These are phyloP conservation scores for Meandrina meandrites DNA, from an alignment of 92 coral and sea anemone genomes.

Conservation along the genomic window DNA sequence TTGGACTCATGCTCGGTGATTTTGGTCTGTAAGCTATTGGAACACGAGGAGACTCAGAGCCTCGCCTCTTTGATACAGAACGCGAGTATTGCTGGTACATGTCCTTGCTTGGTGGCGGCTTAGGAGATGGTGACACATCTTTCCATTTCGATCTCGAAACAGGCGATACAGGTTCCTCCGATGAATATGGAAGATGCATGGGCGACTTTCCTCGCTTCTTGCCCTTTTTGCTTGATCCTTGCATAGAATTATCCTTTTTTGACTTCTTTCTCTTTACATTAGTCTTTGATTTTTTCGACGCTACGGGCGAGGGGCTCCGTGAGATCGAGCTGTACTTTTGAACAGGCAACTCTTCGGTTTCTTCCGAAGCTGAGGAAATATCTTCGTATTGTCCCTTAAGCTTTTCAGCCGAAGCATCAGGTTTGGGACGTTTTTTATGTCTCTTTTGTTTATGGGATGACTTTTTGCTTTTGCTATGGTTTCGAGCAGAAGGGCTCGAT, in stretches of 20 bases:
- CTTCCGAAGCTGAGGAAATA: constrained; percentile 97
- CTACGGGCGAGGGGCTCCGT: constrained; percentile 84
- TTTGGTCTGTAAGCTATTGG: constrained; percentile 89
- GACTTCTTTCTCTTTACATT: constrained; percentile 82
- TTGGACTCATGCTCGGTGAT: constrained; percentile 77
- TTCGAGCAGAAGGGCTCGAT: constrained; percentile 93
- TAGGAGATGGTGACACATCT: constrained; percentile 69
- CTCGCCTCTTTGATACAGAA: constrained; percentile 55
- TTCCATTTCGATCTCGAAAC: constrained; percentile 89
- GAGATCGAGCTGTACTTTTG: constrained; percentile 87
- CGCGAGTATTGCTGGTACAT: constrained; percentile 60
- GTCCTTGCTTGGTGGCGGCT: constrained; percentile 50
- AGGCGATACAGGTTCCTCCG: constrained; percentile 70
- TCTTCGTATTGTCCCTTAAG: constrained; percentile 98
- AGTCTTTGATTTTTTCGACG: constrained; percentile 79
- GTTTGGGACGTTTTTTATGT: constrained; percentile 86
- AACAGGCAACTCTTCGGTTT: constrained; percentile 69
- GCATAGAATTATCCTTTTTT: constrained; percentile 69
- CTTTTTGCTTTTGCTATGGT: constrained; percentile 97
- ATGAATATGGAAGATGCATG: constrained; percentile 25
- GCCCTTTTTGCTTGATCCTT: constrained; percentile 76
- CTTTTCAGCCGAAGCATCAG: constrained; percentile 85
- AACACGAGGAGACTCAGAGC: constrained; percentile 71
- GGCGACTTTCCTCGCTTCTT: constrained; percentile 80
- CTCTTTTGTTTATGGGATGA: constrained; percentile 96